Evolutionary conservation across 2,113 vertebrate species (phyloP).

Genomic region (Passer montanus): DNA sequence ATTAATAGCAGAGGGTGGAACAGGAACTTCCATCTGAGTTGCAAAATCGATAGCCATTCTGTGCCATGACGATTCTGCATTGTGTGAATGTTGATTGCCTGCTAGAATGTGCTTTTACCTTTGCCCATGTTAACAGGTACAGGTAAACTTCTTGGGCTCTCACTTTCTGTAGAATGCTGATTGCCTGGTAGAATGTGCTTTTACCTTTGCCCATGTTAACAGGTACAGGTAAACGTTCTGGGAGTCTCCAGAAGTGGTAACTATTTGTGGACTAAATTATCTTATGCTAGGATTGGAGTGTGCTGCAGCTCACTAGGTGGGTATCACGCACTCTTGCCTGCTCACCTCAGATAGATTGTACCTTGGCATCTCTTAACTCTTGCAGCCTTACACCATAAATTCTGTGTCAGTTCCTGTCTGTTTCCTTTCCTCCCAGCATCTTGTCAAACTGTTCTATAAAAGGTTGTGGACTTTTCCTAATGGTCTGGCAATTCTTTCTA

Average conservation of each 20-base stretch:
- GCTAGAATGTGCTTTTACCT: not conserved
- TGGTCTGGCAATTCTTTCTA: not conserved
- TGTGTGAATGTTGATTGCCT: not conserved
- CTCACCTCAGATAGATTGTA: not conserved
- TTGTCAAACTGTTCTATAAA: not conserved
- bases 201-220: not conserved
- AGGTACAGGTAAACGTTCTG: not conserved
- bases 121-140: not conserved
- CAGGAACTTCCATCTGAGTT: not conserved
- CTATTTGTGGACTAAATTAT: not conserved
- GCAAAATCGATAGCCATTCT: not conserved
- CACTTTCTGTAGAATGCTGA: not conserved
- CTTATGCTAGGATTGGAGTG: not conserved
- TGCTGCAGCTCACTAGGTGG: not conserved
- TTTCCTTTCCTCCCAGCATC: not conserved
- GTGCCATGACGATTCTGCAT: not conserved
- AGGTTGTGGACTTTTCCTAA: not conserved
- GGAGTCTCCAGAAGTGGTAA: not conserved
- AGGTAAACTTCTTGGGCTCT: not conserved
- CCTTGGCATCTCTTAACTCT: not conserved
- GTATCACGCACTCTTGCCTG: not conserved
- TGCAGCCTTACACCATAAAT: not conserved
- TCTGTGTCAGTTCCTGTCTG: not conserved
- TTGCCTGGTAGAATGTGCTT: not conserved
- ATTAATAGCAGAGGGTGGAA: not conserved